Conservation (phyloP, 2,113 vertebrate species). For the Hyaena hyaena region DNA sequence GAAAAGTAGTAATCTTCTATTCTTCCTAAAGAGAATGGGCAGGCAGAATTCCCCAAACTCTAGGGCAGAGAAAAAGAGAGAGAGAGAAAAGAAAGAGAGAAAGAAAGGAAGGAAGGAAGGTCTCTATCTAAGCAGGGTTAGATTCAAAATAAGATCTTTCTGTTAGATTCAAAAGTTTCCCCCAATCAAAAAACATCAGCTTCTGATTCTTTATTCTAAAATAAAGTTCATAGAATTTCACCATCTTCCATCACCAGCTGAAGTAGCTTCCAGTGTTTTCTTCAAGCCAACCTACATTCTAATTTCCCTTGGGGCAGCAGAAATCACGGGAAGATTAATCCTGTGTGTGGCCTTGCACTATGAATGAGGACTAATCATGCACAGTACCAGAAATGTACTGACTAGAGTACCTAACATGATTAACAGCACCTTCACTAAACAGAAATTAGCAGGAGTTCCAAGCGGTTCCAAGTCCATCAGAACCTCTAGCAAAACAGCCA, state of each 20-base stretch:
- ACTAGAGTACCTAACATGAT: not conserved
- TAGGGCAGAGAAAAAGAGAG: not conserved
- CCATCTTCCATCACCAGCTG: constrained; percentile 24
- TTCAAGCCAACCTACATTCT: not conserved
- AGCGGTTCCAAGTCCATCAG: not conserved
- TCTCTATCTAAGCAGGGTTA: not conserved
- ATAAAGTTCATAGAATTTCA: constrained; percentile 25
- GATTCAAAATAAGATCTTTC: constrained; percentile 27
- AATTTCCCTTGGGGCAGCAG: not conserved
- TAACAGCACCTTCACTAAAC: not conserved
- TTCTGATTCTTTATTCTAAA: constrained; percentile 23
- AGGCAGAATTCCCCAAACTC: not conserved
- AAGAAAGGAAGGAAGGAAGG: not conserved
- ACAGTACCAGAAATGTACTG: not conserved
- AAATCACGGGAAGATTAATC: constrained; percentile 17
- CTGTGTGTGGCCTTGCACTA: not conserved
- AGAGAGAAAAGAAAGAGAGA: too few species aligned
- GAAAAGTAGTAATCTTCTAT: not conserved
- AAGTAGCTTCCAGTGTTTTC: constrained; percentile 7
- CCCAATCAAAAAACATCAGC: not conserved
- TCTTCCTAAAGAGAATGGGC: constrained; percentile 24
- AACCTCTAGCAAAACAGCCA: constrained; percentile 2
- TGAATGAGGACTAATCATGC: not conserved
- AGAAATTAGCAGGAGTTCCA: constrained; percentile 6
- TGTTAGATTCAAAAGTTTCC: not conserved